Evolutionary conservation across 2,888 invertebrate genomes (phyloP).

Genomic region (Phortica okadai): DNA sequence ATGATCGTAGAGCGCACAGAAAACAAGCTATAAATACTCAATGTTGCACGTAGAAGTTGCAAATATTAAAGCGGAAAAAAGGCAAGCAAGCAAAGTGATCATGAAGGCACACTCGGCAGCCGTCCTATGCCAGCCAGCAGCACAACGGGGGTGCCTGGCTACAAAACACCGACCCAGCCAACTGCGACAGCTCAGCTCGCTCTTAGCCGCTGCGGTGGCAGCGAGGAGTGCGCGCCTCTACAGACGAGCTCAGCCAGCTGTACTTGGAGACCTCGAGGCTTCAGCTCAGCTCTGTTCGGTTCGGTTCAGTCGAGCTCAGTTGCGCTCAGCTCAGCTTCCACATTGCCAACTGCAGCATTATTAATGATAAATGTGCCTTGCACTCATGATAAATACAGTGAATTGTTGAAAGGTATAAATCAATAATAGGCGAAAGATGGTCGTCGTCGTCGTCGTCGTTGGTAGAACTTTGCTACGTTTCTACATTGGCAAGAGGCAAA

Average conservation of each 20-base stretch:
- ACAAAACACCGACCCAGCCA: neutral
- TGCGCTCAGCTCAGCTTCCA: constrained; percentile 57
- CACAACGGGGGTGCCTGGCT: constrained; percentile 62
- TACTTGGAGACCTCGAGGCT: constrained; percentile 1
- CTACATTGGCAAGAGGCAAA: constrained; percentile 21
- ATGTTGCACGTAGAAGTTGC: no score
- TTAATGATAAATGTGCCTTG: constrained; percentile 77
- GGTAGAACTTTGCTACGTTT: constrained; percentile 25
- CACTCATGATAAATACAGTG: constrained; percentile 77
- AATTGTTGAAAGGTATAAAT: constrained; percentile 77
- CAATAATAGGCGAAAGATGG: constrained; percentile 68
- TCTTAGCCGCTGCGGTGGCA: constrained; percentile 37
- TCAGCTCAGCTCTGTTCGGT: neutral
- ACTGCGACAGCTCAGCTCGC: neutral
- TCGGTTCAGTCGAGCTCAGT: constrained; percentile 43
- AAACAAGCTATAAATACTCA: constrained; percentile 17
- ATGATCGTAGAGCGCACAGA: neutral
- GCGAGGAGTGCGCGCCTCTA: constrained; percentile 55
- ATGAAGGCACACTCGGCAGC: constrained; percentile 42
- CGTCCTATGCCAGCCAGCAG: constrained; percentile 42
- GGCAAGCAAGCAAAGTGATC: constrained; percentile 18
- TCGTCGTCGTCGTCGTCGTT: constrained; percentile 59
- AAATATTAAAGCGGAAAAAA: neutral
- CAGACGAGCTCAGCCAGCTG: neutral
- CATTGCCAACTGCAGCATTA: constrained; percentile 51